A percentile compares a stretch with the other conserved stretches of the same genome.
These are phyloP conservation scores for Lepidocyrtoides sp. DNA, from an alignment of 2,888 invertebrate genomes.

Conservation along the genomic window DNA sequence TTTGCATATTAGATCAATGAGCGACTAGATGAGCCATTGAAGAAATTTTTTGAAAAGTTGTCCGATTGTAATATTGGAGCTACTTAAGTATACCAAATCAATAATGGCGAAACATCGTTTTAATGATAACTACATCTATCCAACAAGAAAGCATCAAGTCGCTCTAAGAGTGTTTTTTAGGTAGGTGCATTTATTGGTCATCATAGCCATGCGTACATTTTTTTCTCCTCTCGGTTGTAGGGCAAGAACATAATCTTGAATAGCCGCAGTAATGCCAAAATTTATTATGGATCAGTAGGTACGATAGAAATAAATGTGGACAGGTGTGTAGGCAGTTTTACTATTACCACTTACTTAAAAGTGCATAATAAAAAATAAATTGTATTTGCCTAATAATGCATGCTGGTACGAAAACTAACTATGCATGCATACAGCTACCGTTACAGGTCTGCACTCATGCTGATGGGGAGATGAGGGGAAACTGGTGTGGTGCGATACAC, in stretches of 20 bases:
- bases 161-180: neutral
- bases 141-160: neutral
- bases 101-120: no score
- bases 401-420: no score
- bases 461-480: neutral
- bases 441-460: neutral
- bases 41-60: no score
- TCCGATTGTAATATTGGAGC: no score
- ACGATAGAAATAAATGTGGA: neutral
- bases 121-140: neutral
- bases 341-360: slow-evolving; percentile 2
- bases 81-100: no score
- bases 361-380: neutral
- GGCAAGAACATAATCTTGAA: slow-evolving; percentile 21
- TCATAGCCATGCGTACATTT: neutral
- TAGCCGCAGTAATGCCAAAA: neutral
- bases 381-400: neutral
- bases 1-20: slow-evolving; percentile 14
- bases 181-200: no score
- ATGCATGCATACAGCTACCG: neutral
- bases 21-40: neutral
- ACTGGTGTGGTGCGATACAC: slow-evolving; percentile 4
- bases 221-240: slow-evolving; percentile 28
- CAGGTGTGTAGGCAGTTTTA: neutral
- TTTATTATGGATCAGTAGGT: neutral